Percentiles rank a stretch among this genome's conserved stretches.
Conservation (phyloP, 2,888 invertebrate species). For the Tipula lateralis region DNA sequence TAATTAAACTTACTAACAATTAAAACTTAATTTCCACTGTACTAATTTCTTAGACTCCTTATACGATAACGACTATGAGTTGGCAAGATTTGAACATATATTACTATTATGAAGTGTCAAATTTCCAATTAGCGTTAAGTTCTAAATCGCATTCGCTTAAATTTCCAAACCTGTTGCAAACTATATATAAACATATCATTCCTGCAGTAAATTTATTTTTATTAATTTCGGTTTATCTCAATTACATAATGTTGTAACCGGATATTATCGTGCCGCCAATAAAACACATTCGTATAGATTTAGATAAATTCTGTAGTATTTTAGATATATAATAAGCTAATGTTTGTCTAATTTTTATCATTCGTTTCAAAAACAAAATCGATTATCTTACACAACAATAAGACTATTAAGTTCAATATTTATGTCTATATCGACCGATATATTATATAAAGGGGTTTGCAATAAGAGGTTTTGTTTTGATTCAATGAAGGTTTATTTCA, state of each 20-base stretch:
- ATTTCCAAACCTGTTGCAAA: not conserved
- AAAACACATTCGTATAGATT: not conserved
- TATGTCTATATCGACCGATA: not conserved
- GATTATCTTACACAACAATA: not conserved
- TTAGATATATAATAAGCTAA: not conserved
- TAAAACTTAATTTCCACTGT: too few species aligned
- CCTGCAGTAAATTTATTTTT: not conserved
- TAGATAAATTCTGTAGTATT: not conserved
- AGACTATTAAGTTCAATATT: not conserved
- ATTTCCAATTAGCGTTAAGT: too few species aligned
- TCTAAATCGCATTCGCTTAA: too few species aligned
- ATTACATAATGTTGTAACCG: not conserved
- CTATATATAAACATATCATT: not conserved
- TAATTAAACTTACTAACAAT: too few species aligned
- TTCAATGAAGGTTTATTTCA: too few species aligned
- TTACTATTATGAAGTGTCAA: too few species aligned
- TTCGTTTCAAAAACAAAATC: not conserved
- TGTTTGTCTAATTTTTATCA: not conserved
- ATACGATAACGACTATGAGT: too few species aligned
- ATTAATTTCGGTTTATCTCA: not conserved
- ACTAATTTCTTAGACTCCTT: too few species aligned
- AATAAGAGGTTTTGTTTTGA: too few species aligned
- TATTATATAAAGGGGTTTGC: too few species aligned
- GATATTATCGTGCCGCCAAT: not conserved
- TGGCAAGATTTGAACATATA: too few species aligned